Base-by-base conservation (phyloP, 2,113 vertebrate species). In the Copsychus sechellarum region DNA sequence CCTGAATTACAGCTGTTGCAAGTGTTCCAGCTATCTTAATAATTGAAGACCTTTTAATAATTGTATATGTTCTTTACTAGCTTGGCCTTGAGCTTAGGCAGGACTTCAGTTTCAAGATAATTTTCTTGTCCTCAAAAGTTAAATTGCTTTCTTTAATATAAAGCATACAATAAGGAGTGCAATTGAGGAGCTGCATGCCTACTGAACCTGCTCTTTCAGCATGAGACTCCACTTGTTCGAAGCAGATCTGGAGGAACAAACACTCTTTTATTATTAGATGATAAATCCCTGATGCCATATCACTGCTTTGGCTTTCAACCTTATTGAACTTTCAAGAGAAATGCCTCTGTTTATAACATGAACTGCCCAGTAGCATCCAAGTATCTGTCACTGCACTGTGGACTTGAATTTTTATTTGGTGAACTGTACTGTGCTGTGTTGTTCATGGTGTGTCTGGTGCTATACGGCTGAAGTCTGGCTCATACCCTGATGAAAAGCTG, bases 111-210 rank as follows among this genome's bases (percentile, higher is more conserved):
- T 96, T 97, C 95, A 80, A 86, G 93, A 95, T 89, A 95, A 96
- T 96, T 96, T 97, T 88, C 95, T 92, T 96, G 94, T 96, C 93
- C 73, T 94, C 92, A 84, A 96, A 95, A 95, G 86, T 96, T 93
- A 95, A 92, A 96, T 96, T 95, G 78, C 93, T 93, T 93, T 84
- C 94, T 96, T 95, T 94, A 95, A 96, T 94, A 89, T 94, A 95
- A 94, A 96, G 86, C 93, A 86, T 94, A 79, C 93, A 96, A 93
- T 93, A 87, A 96, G 96, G 88, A 94, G 92, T 88, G 86, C 95
- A 89, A 78, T 56, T 97, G 92, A 96, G 93, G 82, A 80, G 64
- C 92, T 72, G 66, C 81, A 81, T 86, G 86, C 93, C 74, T 43
- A 25, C 87, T 92, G 88, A 91, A 88, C 76, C 81, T 86, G 91